Conservation (phyloP, 2,888 invertebrate genomes). For the Minunthozetes semirufus region DNA sequence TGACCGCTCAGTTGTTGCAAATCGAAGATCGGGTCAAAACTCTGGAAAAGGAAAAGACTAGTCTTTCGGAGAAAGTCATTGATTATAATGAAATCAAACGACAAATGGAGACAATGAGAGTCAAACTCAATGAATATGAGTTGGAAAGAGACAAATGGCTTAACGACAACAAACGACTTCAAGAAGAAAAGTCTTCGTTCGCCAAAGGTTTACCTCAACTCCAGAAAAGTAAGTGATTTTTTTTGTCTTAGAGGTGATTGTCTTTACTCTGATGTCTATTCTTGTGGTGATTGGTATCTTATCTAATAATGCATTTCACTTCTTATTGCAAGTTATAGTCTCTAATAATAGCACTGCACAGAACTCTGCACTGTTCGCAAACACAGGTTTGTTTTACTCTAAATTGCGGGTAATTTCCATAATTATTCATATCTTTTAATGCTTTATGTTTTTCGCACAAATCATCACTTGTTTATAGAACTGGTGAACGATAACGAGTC, state of each 20-base stretch:
- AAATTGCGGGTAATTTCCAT: background rate
- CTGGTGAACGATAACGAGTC: constrained; percentile 31
- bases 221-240: constrained; percentile 30
- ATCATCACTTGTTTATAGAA: background rate
- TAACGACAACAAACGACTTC: constrained; percentile 33
- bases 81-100: constrained; percentile 28
- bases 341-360: constrained; percentile 29
- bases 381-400: constrained; percentile 31
- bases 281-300: constrained; percentile 21
- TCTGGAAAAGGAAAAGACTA: constrained; percentile 29
- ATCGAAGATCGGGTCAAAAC: constrained; percentile 28
- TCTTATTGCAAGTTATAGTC: constrained; percentile 24
- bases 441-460: constrained; percentile 17
- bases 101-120: constrained; percentile 21
- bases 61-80: constrained; percentile 9
- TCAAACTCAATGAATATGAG: constrained; percentile 30
- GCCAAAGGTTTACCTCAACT: constrained; percentile 34
- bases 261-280: background rate
- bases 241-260: background rate
- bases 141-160: constrained; percentile 26
- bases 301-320: constrained; percentile 10
- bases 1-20: constrained; percentile 31
- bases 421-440: background rate
- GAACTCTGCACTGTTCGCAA: constrained; percentile 17
- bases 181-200: constrained; percentile 28